phyloP scores from a whole-genome alignment of 2,113 vertebrate species.

The Tachycineta bicolor region DNA sequence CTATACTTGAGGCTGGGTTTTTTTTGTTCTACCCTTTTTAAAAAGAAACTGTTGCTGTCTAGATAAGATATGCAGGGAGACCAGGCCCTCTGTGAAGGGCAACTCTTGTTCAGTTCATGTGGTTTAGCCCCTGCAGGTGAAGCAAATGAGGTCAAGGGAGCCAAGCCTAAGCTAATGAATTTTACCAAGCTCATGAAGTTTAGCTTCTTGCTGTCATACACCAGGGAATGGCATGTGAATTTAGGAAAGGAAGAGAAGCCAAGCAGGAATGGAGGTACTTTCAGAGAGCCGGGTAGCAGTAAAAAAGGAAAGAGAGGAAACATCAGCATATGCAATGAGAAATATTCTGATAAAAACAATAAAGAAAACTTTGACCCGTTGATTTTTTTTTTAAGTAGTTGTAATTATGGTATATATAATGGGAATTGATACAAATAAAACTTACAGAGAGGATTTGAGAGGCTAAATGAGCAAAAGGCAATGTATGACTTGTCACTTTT shows the following conservation, averaged over 20 bases:
- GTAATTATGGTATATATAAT: neutral
- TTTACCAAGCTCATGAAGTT: neutral
- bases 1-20: neutral
- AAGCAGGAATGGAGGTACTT: neutral
- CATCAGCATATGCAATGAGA: neutral
- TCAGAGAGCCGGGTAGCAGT: neutral
- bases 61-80: neutral
- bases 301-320: neutral
- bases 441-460: neutral
- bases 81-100: neutral
- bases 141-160: neutral
- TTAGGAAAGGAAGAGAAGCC: neutral
- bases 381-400: neutral
- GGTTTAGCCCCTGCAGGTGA: neutral
- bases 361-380: neutral
- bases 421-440: neutral
- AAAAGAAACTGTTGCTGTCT: neutral
- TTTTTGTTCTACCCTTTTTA: neutral
- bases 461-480: neutral
- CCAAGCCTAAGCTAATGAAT: neutral
- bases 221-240: neutral
- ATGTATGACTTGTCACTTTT: neutral
- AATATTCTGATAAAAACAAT: neutral
- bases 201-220: neutral
- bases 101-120: neutral